Evolutionary conservation across 2,113 vertebrate species (phyloP).

Genomic region (Cairina moschata): DNA sequence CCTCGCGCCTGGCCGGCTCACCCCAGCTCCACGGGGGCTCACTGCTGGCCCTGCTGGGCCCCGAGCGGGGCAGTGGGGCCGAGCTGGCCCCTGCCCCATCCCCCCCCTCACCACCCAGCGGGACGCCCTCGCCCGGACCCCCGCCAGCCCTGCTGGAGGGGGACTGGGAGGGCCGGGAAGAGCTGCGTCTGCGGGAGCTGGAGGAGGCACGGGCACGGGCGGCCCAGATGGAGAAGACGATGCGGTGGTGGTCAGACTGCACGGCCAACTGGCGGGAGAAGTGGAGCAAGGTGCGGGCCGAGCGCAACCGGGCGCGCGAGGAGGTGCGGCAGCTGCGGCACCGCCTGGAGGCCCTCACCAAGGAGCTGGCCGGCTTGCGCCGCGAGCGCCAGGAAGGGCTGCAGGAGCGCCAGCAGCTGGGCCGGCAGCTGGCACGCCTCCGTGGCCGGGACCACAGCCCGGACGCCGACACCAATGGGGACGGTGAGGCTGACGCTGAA

Average conservation of each 20-base stretch:
- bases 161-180: constrained; percentile 96
- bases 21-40: constrained; percentile 76
- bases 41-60: constrained; percentile 85
- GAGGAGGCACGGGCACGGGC: constrained; percentile 94
- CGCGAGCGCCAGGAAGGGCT: constrained; percentile 88
- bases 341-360: constrained; percentile 90
- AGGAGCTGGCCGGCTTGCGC: constrained; percentile 88
- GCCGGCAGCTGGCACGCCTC: constrained; percentile 73
- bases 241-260: constrained; percentile 99
- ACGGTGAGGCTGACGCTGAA: constrained; percentile 74
- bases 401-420: constrained; percentile 82
- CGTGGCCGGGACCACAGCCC: fast-evolving
- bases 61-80: constrained; percentile 81
- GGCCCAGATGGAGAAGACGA: constrained; percentile 98
- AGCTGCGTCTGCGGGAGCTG: constrained; percentile 91
- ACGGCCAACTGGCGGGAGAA: constrained; percentile 99
- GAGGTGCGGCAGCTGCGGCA: constrained; percentile 93
- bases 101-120: constrained; percentile 86
- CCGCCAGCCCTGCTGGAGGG: constrained; percentile 77
- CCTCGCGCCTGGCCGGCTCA: constrained; percentile 70
- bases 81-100: constrained; percentile 77
- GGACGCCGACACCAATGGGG: not conserved
- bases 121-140: constrained; percentile 87
- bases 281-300: constrained; percentile 96
- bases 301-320: constrained; percentile 92